Conservation (phyloP, 92 coral and sea anemone genomes). For the Bergia sp. region DNA sequence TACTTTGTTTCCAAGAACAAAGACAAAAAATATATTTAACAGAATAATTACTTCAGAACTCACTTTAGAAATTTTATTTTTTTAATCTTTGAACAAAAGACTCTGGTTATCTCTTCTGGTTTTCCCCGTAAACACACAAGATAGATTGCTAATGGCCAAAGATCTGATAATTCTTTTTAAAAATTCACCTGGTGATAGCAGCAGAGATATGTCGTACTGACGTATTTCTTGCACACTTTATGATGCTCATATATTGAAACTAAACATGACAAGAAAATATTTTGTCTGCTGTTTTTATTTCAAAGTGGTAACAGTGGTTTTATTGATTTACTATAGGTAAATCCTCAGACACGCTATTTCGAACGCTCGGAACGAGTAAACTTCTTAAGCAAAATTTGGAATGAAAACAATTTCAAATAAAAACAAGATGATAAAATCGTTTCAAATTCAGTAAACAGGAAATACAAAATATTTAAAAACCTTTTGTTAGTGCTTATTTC, state of each 20-base stretch:
- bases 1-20: no score
- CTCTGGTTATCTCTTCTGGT: not conserved
- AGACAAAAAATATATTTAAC: no score
- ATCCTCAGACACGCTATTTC: not conserved
- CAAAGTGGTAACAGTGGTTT: not conserved
- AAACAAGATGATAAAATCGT: no score
- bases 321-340: no score
- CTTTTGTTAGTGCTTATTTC: not conserved
- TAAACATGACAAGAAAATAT: not conserved
- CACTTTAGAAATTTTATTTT: no score
- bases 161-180: not conserved
- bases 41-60: no score
- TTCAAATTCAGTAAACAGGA: not conserved
- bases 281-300: not conserved
- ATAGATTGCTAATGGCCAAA: not conserved
- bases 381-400: not conserved
- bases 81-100: no score
- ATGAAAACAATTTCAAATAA: no score
- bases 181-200: not conserved
- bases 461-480: no score
- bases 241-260: not conserved
- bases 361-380: not conserved
- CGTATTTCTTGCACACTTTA: not conserved
- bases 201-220: not conserved
- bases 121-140: not conserved